Evolutionary conservation across 2,888 invertebrate species (phyloP).

Genomic region (Oxycera nigricornis): DNA sequence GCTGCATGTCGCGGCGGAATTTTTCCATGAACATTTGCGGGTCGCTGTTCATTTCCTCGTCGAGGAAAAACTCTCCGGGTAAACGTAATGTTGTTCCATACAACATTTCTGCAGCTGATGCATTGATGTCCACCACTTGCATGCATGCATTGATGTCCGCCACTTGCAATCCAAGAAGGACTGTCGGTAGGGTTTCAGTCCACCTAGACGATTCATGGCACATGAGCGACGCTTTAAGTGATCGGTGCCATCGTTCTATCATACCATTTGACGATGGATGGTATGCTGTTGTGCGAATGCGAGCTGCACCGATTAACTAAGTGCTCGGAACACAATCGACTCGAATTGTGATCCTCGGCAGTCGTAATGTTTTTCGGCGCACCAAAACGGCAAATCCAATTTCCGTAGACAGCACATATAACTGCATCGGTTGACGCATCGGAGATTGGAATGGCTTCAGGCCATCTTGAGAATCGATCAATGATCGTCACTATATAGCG

Average conservation of each 20-base stretch:
- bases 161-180: constrained; percentile 1
- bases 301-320: neutral
- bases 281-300: constrained; percentile 17
- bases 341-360: constrained; percentile 30
- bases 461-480: constrained; percentile 35
- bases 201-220: constrained; percentile 8
- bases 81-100: constrained; percentile 20
- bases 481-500: constrained; percentile 16
- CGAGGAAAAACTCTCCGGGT: neutral
- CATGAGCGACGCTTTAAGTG: constrained; percentile 22
- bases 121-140: neutral
- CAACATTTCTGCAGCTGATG: neutral
- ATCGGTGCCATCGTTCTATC: constrained; percentile 39
- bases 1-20: neutral
- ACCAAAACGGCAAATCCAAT: constrained; percentile 23
- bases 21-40: constrained; percentile 1
- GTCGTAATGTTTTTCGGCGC: constrained; percentile 24
- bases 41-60: neutral
- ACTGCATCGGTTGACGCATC: neutral
- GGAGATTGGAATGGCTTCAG: neutral
- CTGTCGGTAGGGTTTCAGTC: constrained; percentile 5
- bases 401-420: neutral
- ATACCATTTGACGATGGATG: constrained; percentile 36
- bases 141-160: no score
- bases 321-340: neutral